A percentile compares a stretch with the other conserved stretches of the same genome.
phyloP scores from a whole-genome alignment of 2,113 vertebrate genomes.

The Indri indri region DNA sequence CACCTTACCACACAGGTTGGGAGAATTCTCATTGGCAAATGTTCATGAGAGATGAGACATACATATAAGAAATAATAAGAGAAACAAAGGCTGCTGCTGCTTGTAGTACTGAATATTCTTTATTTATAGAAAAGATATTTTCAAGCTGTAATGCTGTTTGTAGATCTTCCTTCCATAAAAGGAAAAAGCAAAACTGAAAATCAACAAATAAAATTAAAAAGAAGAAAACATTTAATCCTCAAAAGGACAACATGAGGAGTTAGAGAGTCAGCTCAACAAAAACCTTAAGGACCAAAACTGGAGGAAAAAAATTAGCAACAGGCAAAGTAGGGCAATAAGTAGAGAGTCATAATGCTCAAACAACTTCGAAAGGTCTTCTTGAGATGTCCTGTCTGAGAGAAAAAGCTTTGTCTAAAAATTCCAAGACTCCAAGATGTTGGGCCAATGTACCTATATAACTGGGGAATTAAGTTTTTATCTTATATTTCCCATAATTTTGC shows the following conservation, averaged over 20 bases:
- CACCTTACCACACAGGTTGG: background rate
- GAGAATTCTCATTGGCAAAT: background rate
- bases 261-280: background rate
- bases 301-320: background rate
- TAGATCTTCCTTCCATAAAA: background rate
- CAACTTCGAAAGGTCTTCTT: background rate
- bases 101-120: background rate
- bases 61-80: background rate
- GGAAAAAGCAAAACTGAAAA: conserved; percentile 10
- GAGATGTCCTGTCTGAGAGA: background rate
- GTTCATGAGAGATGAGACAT: background rate
- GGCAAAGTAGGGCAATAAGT: background rate
- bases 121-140: background rate
- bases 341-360: background rate
- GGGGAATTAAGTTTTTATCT: background rate
- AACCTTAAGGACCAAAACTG: background rate
- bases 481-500: background rate
- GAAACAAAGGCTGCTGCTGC: background rate
- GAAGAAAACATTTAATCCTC: background rate
- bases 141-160: background rate
- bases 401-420: background rate
- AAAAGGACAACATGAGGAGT: background rate
- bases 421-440: background rate
- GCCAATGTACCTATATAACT: background rate
- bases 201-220: background rate